phyloP scores from a whole-genome alignment of 2,888 invertebrate genomes.

The Pachliopta kotzebuea region DNA sequence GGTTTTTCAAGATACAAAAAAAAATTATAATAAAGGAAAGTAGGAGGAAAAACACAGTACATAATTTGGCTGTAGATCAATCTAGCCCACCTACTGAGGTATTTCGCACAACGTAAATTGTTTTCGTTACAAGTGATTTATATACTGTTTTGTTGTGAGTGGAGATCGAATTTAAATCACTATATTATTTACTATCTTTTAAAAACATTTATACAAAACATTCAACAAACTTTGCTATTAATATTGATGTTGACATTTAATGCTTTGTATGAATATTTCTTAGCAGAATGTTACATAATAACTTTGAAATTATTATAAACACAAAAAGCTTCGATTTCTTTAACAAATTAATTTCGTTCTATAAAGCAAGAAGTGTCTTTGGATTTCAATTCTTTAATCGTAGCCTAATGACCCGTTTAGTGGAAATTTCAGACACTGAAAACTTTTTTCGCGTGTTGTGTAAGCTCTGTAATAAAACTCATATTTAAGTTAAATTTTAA shows the following conservation, averaged over 20 bases:
- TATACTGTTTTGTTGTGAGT: slow-evolving; percentile 24
- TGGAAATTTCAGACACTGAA: background rate
- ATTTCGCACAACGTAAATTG: slow-evolving; percentile 28
- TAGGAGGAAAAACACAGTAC: slow-evolving; percentile 12
- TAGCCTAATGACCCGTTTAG: background rate
- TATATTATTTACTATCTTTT: slow-evolving; percentile 2
- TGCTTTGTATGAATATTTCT: too few relatives aligned
- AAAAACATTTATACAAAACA: too few relatives aligned
- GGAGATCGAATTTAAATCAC: slow-evolving; percentile 12
- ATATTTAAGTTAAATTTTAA: background rate
- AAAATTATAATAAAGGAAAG: slow-evolving; percentile 1
- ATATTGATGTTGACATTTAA: too few relatives aligned
- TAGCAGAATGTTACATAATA: too few relatives aligned
- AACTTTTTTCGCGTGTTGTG: background rate
- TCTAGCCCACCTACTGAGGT: slow-evolving; percentile 26
- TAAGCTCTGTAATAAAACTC: background rate
- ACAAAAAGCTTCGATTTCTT: background rate
- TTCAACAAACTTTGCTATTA: too few relatives aligned
- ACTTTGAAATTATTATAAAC: too few relatives aligned
- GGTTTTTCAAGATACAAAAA: background rate
- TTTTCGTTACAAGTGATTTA: slow-evolving; percentile 25
- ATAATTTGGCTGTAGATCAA: slow-evolving; percentile 22
- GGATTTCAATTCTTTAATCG: background rate
- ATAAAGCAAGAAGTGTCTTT: background rate
- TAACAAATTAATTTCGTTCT: background rate